phyloP scores from a whole-genome alignment of 2,797 vertebrate species.

The Anguilla obscura region DNA sequence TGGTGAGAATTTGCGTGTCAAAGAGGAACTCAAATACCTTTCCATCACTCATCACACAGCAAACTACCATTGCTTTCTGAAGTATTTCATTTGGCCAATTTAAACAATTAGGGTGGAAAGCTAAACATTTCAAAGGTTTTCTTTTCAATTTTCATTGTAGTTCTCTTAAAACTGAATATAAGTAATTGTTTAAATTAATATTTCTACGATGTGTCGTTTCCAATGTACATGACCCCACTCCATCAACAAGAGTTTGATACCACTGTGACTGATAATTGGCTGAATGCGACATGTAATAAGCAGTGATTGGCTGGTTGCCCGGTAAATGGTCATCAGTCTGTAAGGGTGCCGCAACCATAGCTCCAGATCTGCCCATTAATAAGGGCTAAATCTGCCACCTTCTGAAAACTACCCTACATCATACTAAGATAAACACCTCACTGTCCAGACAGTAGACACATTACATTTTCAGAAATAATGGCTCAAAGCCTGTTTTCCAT shows the following conservation, averaged over 20 bases:
- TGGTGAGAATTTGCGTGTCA: conserved; percentile 36
- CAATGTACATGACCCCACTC: conserved; percentile 37
- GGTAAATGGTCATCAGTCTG: conserved; percentile 10
- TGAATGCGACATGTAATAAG: conserved; percentile 58
- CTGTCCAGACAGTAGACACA: conserved; percentile 44
- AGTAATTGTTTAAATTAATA: conserved; percentile 54
- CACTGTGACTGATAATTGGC: conserved; percentile 58
- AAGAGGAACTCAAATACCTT: conserved; percentile 13
- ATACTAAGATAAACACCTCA: conserved; percentile 41
- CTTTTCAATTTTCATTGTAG: conserved; percentile 32
- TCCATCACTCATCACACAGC: conserved; percentile 46
- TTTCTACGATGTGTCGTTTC: not conserved
- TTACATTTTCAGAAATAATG: conserved; percentile 43
- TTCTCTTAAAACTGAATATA: conserved; percentile 48
- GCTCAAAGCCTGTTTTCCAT: conserved; percentile 62
- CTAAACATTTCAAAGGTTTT: not conserved
- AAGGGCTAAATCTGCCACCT: conserved; percentile 61
- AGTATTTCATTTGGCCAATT: conserved; percentile 57
- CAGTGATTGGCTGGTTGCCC: conserved; percentile 54
- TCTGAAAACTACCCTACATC: not conserved
- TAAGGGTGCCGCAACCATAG: conserved; percentile 29
- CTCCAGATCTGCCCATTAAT: conserved; percentile 59
- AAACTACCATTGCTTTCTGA: conserved; percentile 67
- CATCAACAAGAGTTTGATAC: conserved; percentile 56
- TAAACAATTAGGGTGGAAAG: not conserved